Base-by-base conservation (phyloP, 1,140 invertebrate genomes). In the Cecropterus lyciades region DNA sequence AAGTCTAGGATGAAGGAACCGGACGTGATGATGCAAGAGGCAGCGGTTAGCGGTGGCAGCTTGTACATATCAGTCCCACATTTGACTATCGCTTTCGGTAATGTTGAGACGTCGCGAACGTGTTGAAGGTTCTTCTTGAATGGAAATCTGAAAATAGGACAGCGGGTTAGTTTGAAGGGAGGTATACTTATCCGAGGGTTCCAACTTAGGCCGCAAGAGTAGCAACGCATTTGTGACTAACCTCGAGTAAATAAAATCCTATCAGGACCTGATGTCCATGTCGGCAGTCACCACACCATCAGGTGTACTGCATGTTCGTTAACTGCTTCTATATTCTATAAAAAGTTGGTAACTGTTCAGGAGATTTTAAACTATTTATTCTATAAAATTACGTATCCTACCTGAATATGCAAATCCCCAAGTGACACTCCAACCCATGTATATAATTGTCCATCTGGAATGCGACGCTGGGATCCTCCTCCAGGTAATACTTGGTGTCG, bases 1-100 rank as follows among this genome's bases (percentile, higher is more conserved):
- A 92, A 92, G 71, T 92, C 89, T 10, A 92, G 67, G 20, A 92
- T 88, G 68, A 92, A 92, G n/a, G 87, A 86, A 3, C 87, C 89
- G 0, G 89, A 92, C 0, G 87, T 85, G 65, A 92, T 86, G 71
- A 92, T 82, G 68, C 89, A 90, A 3, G 85, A 87, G 0, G 73
- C 86, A 1, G 87, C 85, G 0, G 87, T 85, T 9, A 92, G 72
- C 0, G 89, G 89, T 0, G 89, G 89, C 48, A 92, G 62, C 65
- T 92, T 92, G 69, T 92, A 92, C 77, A 79, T 83, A 11, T 81
- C 78, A 0, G 80, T 81, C 11, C 89, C 89, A 51, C 89, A 92
- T 55, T 92, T 92, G 4, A 92, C 87, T 8, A 92, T 86, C 5
- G 89, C 89, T 57, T 92, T 92, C 0, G 89, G 89, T 4, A 92